phyloP scores from a whole-genome alignment of 2,888 invertebrate species.

The Sesia apiformis region DNA sequence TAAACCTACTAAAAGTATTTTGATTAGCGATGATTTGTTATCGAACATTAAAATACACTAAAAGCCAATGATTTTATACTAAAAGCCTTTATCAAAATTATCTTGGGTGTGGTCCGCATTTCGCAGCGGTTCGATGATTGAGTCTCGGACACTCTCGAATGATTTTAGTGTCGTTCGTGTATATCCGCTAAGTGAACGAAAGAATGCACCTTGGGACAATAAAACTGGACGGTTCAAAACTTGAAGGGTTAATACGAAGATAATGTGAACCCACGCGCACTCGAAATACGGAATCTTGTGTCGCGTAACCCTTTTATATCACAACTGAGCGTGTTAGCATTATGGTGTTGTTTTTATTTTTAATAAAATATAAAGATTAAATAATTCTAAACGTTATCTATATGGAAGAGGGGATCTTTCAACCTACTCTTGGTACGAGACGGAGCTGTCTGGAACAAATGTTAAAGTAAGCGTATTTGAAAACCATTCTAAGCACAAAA shows the following conservation, averaged over 20 bases:
- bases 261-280: background rate
- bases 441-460: too few relatives aligned
- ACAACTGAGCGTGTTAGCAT: too few relatives aligned
- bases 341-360: too few relatives aligned
- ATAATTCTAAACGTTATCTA: too few relatives aligned
- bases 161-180: slow-evolving; percentile 42
- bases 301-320: too few relatives aligned
- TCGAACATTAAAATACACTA: background rate
- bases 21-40: slow-evolving; percentile 1
- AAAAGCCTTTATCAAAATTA: background rate
- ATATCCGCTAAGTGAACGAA: slow-evolving; percentile 51
- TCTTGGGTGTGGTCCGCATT: slow-evolving; percentile 45
- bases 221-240: slow-evolving; percentile 16
- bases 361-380: too few relatives aligned
- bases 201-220: slow-evolving; percentile 33
- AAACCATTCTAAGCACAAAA: too few relatives aligned
- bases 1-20: slow-evolving; percentile 2
- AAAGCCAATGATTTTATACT: background rate
- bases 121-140: slow-evolving; percentile 42
- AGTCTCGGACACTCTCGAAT: slow-evolving; percentile 20
- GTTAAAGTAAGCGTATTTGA: too few relatives aligned
- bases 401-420: too few relatives aligned
- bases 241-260: background rate
- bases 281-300: too few relatives aligned
- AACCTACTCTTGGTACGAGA: too few relatives aligned